Evolutionary conservation across 2,113 vertebrate species (phyloP).

Genomic region (Cardinalis cardinalis): DNA sequence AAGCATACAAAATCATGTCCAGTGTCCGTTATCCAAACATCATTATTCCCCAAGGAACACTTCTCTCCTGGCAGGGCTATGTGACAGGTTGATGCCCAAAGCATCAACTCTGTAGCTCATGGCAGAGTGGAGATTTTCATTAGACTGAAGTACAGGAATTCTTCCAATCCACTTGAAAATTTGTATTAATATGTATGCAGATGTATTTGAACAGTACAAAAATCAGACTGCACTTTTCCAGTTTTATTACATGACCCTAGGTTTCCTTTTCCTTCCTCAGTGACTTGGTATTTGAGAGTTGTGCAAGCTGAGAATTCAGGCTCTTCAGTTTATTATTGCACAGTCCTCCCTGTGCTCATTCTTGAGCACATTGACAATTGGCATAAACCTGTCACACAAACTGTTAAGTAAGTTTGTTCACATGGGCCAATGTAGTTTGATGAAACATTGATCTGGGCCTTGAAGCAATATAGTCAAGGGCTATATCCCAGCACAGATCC

Average conservation of each 20-base stretch:
- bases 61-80: constrained; percentile 8
- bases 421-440: rapidly evolving
- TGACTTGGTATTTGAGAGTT: neutral
- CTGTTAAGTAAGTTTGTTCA: neutral
- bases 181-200: neutral
- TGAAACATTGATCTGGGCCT: neutral
- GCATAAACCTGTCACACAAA: neutral
- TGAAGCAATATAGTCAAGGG: neutral
- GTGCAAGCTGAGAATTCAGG: neutral
- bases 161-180: neutral
- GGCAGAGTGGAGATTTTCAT: neutral
- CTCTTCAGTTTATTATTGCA: neutral
- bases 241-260: neutral
- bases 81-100: neutral
- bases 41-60: neutral
- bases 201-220: neutral
- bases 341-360: neutral
- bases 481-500: neutral
- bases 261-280: neutral
- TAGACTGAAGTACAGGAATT: constrained; percentile 10
- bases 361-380: neutral
- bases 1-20: constrained; percentile 1
- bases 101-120: neutral
- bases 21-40: constrained; percentile 21
- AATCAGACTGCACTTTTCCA: neutral